A percentile compares a stretch with the other conserved stretches of the same genome.
Evolutionary conservation across 2,888 invertebrate species (phyloP).

Genomic region (Oithona nana): DNA sequence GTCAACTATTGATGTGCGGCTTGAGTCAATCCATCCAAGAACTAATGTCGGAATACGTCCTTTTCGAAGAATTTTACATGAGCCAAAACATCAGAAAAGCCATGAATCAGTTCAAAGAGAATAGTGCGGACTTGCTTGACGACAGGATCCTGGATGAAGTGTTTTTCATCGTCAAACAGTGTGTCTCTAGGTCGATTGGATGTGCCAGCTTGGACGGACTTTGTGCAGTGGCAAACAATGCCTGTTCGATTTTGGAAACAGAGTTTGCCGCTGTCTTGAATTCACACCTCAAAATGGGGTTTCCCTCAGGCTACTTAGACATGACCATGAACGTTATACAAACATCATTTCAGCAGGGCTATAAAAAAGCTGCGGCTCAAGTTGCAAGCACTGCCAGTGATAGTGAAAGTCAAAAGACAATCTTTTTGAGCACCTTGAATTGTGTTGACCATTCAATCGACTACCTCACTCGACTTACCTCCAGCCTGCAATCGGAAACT

Average conservation of each 20-base stretch:
- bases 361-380: not conserved
- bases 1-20: constrained; percentile 8
- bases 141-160: constrained; percentile 94
- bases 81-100: constrained; percentile 54
- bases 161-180: constrained; percentile 89
- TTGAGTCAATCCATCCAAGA: constrained; percentile 36
- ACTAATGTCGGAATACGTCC: constrained; percentile 64
- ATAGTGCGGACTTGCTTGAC: constrained; percentile 28
- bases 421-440: constrained; percentile 62
- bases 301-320: constrained; percentile 23
- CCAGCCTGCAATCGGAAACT: constrained; percentile 47
- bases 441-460: constrained; percentile 80
- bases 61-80: constrained; percentile 83
- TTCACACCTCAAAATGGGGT: constrained; percentile 10
- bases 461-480: constrained; percentile 66
- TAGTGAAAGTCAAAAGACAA: constrained; percentile 50
- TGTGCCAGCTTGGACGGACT: constrained; percentile 83
- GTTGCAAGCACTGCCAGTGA: constrained; percentile 38
- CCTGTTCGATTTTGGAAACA: constrained; percentile 64
- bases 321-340: constrained; percentile 65
- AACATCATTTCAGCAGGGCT: constrained; percentile 53
- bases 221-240: constrained; percentile 89
- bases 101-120: not conserved
- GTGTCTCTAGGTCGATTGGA: constrained; percentile 52
- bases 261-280: constrained; percentile 45